phyloP scores from a whole-genome alignment of 2,888 invertebrate species.

The Dasypolia templi region DNA sequence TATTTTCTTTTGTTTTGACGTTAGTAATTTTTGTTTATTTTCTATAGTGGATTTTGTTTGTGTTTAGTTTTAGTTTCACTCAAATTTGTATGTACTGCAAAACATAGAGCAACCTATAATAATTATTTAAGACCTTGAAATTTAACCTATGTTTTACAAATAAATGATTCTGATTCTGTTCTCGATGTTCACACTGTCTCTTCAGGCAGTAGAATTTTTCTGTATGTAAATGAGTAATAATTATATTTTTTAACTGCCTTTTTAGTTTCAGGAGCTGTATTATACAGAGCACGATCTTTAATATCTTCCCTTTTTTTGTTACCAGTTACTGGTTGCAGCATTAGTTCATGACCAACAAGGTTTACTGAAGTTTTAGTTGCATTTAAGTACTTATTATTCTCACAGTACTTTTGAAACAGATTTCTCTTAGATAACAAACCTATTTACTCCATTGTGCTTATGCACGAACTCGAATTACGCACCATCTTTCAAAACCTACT shows the following conservation, averaged over 20 bases:
- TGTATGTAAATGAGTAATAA: not conserved
- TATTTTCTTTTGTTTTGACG: no score
- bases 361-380: not conserved
- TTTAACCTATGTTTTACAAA: no score
- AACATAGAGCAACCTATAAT: no score
- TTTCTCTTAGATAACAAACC: constrained; percentile 5
- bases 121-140: no score
- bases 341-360: not conserved
- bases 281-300: not conserved
- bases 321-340: no score
- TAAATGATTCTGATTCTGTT: not conserved
- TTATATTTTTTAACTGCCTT: not conserved
- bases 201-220: no score
- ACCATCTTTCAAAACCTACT: constrained; percentile 18
- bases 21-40: no score
- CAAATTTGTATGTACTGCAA: no score
- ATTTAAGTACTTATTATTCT: not conserved
- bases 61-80: no score
- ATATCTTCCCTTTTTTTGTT: not conserved
- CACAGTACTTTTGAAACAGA: not conserved
- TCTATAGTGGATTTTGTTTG: no score
- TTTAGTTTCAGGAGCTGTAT: not conserved
- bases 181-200: not conserved
- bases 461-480: constrained; percentile 21
- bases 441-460: constrained; percentile 20